Conservation (phyloP, 2,888 invertebrate species). For the Poecilobothrus nobilitatus region DNA sequence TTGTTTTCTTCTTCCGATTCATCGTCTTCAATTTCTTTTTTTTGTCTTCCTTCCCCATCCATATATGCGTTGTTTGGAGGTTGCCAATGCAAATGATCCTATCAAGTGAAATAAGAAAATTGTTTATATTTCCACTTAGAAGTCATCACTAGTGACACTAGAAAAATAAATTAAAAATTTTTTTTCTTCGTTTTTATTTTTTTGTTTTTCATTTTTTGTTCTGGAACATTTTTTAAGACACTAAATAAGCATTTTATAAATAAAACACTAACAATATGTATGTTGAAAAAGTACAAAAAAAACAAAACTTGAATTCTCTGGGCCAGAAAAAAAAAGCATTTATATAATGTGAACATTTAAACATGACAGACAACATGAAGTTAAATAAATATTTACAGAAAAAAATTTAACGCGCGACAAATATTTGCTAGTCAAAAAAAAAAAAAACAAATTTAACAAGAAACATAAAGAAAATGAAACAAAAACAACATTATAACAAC, state of each 20-base stretch:
- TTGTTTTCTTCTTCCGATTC: no score
- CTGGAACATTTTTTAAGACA: neutral
- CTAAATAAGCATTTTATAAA: neutral
- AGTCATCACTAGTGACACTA: slow-evolving; percentile 4
- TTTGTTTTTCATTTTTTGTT: neutral
- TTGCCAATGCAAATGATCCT: neutral
- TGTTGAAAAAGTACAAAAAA: neutral
- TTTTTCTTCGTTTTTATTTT: neutral
- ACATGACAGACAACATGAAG: slow-evolving; percentile 10
- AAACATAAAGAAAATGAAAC: no score
- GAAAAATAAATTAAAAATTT: slow-evolving; percentile 1
- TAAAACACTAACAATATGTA: neutral
- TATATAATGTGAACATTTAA: neutral
- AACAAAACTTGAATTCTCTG: neutral
- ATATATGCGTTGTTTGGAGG: neutral
- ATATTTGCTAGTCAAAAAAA: neutral
- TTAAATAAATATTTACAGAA: slow-evolving; percentile 9
- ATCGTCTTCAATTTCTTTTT: no score
- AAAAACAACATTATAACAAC: no score
- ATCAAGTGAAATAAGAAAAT: neutral
- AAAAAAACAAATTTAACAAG: neutral
- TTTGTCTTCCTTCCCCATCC: no score
- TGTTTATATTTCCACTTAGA: slow-evolving; percentile 6
- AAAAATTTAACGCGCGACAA: slow-evolving; percentile 1
- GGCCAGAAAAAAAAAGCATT: neutral